phyloP scores from a whole-genome alignment of 2,888 invertebrate genomes.

The Metopia argyrocephala region DNA sequence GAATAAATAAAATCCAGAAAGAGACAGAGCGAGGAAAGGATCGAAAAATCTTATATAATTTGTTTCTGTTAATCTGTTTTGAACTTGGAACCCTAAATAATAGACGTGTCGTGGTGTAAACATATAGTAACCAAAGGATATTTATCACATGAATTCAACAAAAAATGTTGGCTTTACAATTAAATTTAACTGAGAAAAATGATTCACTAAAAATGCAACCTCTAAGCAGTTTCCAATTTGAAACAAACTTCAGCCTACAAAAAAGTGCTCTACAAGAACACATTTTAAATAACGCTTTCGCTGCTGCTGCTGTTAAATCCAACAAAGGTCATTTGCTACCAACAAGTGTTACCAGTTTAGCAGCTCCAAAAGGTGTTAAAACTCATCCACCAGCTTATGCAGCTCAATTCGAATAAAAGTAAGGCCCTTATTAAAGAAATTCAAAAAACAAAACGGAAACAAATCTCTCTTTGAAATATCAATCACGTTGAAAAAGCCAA shows the following conservation, averaged over 20 bases:
- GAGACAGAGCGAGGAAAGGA: neutral
- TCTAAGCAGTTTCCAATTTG: conserved; percentile 17
- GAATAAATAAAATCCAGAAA: no score
- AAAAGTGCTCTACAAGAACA: no score
- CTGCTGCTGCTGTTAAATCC: conserved; percentile 28
- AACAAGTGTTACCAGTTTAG: conserved; percentile 35
- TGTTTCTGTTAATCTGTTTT: no score
- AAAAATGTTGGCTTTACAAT: conserved; percentile 52
- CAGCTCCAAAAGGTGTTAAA: conserved; percentile 33
- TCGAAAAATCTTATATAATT: neutral
- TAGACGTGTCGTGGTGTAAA: no score
- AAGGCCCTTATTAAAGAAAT: neutral
- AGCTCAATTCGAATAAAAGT: neutral
- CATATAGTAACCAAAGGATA: no score
- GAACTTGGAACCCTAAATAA: conserved; percentile 25
- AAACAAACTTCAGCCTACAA: conserved; percentile 10
- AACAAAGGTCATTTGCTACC: conserved; percentile 36
- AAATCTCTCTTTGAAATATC: no score
- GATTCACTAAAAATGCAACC: conserved; percentile 61
- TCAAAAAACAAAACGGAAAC: neutral
- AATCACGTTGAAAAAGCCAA: neutral
- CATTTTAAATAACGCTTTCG: neutral
- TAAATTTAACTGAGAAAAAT: conserved; percentile 44
- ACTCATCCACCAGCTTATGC: conserved; percentile 25
- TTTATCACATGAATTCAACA: conserved; percentile 44